Percentiles rank a stretch among this genome's conserved stretches.
phyloP scores from a whole-genome alignment of 2,888 invertebrate genomes.

The Acanthococcus lagerstroemiae region DNA sequence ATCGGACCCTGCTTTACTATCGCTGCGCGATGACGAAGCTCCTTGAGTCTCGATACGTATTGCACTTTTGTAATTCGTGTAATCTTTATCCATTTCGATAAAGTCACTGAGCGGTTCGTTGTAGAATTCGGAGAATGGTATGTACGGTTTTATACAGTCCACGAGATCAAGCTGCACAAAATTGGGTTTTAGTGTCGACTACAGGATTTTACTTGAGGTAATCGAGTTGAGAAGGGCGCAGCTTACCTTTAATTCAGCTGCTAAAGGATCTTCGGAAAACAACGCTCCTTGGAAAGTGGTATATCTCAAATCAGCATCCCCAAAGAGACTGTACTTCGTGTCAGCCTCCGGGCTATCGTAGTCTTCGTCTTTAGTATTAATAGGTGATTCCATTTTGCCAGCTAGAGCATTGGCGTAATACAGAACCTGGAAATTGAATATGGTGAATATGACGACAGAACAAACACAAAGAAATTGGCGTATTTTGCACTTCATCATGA shows the following conservation, averaged over 20 bases:
- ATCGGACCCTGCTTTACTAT: constrained; percentile 43
- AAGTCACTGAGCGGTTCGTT: constrained; percentile 87
- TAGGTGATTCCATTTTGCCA: constrained; percentile 50
- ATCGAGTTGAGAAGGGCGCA: constrained; percentile 35
- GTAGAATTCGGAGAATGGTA: constrained; percentile 84
- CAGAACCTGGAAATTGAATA: constrained; percentile 52
- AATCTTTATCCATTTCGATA: constrained; percentile 89
- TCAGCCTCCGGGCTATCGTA: constrained; percentile 49
- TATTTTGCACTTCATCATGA: no score
- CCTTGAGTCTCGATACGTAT: constrained; percentile 5
- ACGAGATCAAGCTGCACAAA: constrained; percentile 50
- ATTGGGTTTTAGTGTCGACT: background rate
- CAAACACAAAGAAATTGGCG: no score
- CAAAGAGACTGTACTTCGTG: constrained; percentile 41
- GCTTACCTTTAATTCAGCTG: constrained; percentile 56
- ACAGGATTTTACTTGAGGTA: background rate
- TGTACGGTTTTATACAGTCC: constrained; percentile 71
- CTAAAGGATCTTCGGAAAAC: constrained; percentile 47
- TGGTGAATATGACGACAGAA: background rate
- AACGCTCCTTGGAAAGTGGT: constrained; percentile 33
- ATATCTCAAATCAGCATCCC: constrained; percentile 48
- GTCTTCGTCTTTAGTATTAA: constrained; percentile 48
- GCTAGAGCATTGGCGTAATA: constrained; percentile 82
- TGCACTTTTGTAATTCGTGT: constrained; percentile 58
- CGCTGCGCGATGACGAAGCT: constrained; percentile 3